Conservation (phyloP, 2,113 vertebrate species). For the Xiphias gladius region DNA sequence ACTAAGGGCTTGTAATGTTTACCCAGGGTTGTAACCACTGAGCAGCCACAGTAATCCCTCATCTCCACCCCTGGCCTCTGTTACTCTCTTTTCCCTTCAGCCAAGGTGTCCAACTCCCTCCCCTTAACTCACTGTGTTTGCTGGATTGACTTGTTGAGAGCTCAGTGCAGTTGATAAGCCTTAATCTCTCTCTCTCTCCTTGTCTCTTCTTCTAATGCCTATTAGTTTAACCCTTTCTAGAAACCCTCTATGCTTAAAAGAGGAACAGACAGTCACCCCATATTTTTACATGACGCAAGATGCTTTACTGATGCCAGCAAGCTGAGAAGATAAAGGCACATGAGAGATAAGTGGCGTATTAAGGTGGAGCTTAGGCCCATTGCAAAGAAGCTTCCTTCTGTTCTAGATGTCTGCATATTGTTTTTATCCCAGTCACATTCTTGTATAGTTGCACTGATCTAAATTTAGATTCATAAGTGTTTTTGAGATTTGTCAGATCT, state of each 20-base stretch:
- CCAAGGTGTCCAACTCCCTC: conserved; percentile 44
- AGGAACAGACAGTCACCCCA: conserved; percentile 2
- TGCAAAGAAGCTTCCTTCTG: background rate
- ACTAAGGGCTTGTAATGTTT: conserved; percentile 49
- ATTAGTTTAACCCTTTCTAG: conserved; percentile 22
- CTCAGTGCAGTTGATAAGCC: conserved; percentile 52
- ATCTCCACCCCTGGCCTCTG: conserved; percentile 48
- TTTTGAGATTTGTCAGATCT: conserved; percentile 19
- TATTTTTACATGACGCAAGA: conserved; percentile 21
- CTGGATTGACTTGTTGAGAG: conserved; percentile 59
- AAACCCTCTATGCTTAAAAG: conserved; percentile 1
- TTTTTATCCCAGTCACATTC: background rate
- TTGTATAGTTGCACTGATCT: background rate
- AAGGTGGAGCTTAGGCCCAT: background rate
- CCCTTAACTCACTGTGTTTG: conserved; percentile 26
- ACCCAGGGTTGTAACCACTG: conserved; percentile 51
- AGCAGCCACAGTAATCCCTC: conserved; percentile 52
- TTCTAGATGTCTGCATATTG: background rate
- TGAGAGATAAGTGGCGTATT: background rate
- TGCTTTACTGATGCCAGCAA: background rate
- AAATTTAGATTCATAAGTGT: background rate
- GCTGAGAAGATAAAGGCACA: background rate
- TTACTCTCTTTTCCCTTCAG: conserved; percentile 55
- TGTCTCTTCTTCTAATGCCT: conserved; percentile 36
- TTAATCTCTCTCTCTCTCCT: conserved; percentile 44